A percentile compares a stretch with the other conserved stretches of the same genome.
Evolutionary conservation across 2,113 vertebrate species (phyloP).

Genomic region (Pomatorhinus ruficollis): DNA sequence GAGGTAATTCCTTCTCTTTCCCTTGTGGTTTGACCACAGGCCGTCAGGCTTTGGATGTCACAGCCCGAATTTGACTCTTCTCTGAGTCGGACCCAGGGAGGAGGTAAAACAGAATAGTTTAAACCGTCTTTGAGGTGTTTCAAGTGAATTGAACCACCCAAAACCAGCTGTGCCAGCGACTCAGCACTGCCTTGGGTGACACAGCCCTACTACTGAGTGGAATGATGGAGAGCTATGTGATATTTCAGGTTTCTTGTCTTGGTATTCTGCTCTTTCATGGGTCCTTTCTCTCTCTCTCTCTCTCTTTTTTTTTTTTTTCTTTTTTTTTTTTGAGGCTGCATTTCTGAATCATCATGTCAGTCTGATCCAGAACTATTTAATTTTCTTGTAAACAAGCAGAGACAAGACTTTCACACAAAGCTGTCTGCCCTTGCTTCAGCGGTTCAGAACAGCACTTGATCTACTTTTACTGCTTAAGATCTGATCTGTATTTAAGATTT

Average conservation of each 20-base stretch:
- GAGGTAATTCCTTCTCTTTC: background rate
- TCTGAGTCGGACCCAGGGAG: background rate
- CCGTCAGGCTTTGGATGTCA: background rate
- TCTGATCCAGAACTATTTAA: background rate
- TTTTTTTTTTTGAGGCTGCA: background rate
- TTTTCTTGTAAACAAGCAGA: background rate
- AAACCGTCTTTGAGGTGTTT: background rate
- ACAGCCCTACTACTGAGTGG: background rate
- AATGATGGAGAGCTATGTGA: accelerated
- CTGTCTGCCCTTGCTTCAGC: background rate
- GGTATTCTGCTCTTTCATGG: background rate
- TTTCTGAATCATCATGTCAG: background rate
- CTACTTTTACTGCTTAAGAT: background rate
- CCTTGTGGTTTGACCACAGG: background rate
- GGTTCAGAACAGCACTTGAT: background rate
- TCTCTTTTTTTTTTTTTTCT: background rate
- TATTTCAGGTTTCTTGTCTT: background rate
- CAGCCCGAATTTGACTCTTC: background rate
- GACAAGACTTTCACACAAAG: background rate
- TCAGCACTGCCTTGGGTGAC: background rate
- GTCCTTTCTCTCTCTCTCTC: background rate
- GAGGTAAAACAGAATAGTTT: background rate
- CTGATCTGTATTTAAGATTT: background rate
- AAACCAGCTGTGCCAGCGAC: background rate
- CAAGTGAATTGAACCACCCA: background rate